Base-by-base conservation (phyloP, 2,113 vertebrate species). In the Apus apus region DNA sequence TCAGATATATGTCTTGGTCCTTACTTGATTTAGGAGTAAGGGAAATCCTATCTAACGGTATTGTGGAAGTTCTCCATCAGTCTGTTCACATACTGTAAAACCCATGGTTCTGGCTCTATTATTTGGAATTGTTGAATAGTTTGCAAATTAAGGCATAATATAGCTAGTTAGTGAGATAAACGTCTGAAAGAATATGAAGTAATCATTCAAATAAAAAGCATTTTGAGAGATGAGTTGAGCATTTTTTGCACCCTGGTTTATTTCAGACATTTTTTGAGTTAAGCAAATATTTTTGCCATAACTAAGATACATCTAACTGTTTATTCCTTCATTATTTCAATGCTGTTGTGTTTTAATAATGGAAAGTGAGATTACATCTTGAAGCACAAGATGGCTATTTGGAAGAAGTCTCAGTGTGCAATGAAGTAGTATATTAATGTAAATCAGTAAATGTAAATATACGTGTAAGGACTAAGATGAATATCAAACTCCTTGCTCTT, bases 381-480 rank as follows among this genome's bases (percentile, higher is more conserved):
- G 57, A 81, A 78, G 61, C 61, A 81, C 34, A 90, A 78, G 48
- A 94, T 92, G 57, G 64, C 57, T 80, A 70, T 64, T 93, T 89
- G 89, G 86, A 94, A 80, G 29, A 92, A 67, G 60, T 80, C 30
- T 53, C 70, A 87, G 43, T 92, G 17, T 91, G 76, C 53, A 81
- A 4, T 84, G 60, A 64, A 90, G 36, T 75, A 71, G 38, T 75
- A 46, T 72, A 56, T 53, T 87, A 80, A 64, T 57, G 36, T 75
- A 85, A 85, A 86, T 87, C 32, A 68, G 21, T 43, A 43, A 43
- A 14, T 43, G 40, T 43, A 12, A 43, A 14, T 43, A 14, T 43
- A 43, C 40, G 40, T 43, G 40, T 43, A 60, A 89, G 45, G 65
- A 64, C 11, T 22, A 26, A 90, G 32, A 78, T 5, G 0, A 84